Conservation (phyloP, 2,797 vertebrate genomes). For the Tinamus major region DNA sequence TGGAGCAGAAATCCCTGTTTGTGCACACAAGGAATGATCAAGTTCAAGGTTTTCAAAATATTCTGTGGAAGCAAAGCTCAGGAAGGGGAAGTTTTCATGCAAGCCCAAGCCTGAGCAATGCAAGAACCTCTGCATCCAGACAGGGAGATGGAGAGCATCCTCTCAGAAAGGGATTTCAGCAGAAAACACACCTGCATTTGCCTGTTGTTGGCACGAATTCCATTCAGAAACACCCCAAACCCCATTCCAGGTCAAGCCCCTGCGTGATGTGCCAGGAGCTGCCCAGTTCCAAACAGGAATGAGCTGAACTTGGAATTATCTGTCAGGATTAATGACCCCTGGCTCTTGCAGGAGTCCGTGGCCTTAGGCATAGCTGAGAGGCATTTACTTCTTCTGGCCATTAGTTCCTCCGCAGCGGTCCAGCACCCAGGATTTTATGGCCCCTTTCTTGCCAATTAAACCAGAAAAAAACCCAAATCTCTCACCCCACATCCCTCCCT, state of each 20-base stretch:
- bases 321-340: not conserved
- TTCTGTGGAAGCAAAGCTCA: not conserved
- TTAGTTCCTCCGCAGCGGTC: not conserved
- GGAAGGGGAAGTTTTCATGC: not conserved
- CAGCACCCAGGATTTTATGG: not conserved
- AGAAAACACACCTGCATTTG: not conserved
- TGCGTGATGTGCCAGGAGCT: not conserved
- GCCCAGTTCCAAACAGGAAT: not conserved
- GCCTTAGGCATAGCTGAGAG: not conserved
- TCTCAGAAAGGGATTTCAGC: not conserved
- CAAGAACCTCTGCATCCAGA: too few species aligned
- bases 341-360: not conserved
- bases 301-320: not conserved
- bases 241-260: too few species aligned
- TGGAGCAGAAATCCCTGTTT: not conserved
- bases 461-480: not conserved
- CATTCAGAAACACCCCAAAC: not conserved
- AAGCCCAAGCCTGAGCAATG: not conserved
- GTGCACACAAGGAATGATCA: not conserved
- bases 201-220: not conserved
- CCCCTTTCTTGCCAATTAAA: not conserved
- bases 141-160: not conserved
- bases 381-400: not conserved
- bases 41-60: not conserved
- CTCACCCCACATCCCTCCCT: not conserved